Conservation (phyloP, 2,888 invertebrate genomes). For the Cephonodes hylas region DNA sequence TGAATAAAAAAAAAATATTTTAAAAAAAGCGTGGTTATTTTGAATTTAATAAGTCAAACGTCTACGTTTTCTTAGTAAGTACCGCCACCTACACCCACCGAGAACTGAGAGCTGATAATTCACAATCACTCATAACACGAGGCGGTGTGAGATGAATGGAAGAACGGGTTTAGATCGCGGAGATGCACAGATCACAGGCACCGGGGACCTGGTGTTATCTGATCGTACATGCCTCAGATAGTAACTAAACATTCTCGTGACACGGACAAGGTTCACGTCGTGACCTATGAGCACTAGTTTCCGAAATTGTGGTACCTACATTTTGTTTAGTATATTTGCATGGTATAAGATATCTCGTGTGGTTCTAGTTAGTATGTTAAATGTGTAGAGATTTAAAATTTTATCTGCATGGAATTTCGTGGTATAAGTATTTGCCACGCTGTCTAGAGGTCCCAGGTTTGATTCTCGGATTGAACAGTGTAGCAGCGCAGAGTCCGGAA, state of each 20-base stretch:
- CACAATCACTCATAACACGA: background rate
- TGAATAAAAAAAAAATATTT: too few relatives aligned
- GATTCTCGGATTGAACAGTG: too few relatives aligned
- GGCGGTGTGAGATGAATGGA: constrained; percentile 8
- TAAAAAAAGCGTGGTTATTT: too few relatives aligned
- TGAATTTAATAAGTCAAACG: too few relatives aligned
- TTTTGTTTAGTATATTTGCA: background rate
- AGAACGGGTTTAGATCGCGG: constrained; percentile 4
- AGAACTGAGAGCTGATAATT: background rate
- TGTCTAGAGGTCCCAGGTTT: too few relatives aligned
- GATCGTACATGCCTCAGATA: constrained; percentile 2
- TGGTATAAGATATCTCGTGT: too few relatives aligned
- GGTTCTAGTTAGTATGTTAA: too few relatives aligned
- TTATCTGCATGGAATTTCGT: too few relatives aligned
- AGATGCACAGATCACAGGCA: constrained; percentile 1
- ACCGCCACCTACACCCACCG: background rate
- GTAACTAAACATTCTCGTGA: constrained; percentile 5
- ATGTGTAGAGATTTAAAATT: background rate
- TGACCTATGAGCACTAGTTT: constrained; percentile 8
- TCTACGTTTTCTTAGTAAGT: too few relatives aligned
- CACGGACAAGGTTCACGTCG: constrained; percentile 2
- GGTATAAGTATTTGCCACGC: too few relatives aligned
- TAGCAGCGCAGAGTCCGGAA: too few relatives aligned
- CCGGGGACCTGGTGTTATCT: background rate
- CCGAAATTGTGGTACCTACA: constrained; percentile 22